These are phyloP conservation scores for Girardinus metallicus DNA, from an alignment of 2,797 vertebrate species.

Conservation along the genomic window DNA sequence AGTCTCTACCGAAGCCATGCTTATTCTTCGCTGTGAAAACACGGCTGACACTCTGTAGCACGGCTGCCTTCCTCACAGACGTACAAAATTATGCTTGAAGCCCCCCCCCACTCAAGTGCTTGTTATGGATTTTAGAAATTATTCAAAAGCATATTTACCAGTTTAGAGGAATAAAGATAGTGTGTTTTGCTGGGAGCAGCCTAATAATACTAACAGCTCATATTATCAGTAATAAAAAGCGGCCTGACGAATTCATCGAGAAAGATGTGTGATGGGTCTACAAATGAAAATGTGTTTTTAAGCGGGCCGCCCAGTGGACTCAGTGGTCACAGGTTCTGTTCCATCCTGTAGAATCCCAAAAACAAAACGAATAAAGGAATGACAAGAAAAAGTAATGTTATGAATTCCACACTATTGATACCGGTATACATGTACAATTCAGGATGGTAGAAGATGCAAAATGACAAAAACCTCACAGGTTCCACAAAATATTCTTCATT, in stretches of 20 bases:
- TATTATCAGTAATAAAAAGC: neutral
- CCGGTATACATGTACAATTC: neutral
- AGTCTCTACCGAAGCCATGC: conserved; percentile 64
- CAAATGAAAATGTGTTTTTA: neutral
- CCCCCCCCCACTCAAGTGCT: conserved; percentile 40
- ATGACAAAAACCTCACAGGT: neutral
- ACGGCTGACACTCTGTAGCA: conserved; percentile 48
- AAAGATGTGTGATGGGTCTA: neutral
- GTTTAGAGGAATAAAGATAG: conserved; percentile 7
- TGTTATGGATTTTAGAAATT: conserved; percentile 51
- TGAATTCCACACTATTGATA: neutral
- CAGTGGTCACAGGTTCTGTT: too few species aligned
- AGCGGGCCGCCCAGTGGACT: too few species aligned
- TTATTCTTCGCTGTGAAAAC: conserved; percentile 65
- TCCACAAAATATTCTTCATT: neutral
- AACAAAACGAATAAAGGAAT: neutral
- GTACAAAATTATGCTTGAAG: conserved; percentile 47
- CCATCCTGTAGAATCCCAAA: neutral
- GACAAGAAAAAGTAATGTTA: neutral
- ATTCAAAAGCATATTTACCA: conserved; percentile 30
- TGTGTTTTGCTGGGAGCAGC: conserved; percentile 34
- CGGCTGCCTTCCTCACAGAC: conserved; percentile 51
- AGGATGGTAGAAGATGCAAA: neutral
- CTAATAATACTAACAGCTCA: conserved; percentile 17
- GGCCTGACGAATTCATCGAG: too few species aligned